phyloP scores from a whole-genome alignment of 2,888 invertebrate genomes.

The Ramazzottius varieornatus region DNA sequence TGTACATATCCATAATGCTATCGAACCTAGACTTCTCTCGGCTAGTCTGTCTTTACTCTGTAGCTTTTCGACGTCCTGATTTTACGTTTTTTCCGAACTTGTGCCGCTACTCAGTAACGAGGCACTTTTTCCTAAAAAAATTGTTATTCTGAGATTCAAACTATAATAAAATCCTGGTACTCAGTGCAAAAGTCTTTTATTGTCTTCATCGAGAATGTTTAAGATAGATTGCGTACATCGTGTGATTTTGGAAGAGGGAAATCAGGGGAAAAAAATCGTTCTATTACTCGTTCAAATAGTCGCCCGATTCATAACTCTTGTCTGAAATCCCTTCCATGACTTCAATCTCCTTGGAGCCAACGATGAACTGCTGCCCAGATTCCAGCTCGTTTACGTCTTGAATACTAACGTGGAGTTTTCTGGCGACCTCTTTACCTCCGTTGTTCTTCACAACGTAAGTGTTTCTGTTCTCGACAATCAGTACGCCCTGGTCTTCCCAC shows the following conservation, averaged over 20 bases:
- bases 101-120: too few species aligned
- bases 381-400: not conserved
- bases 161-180: not conserved
- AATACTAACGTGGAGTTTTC: not conserved
- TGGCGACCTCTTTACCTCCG: not conserved
- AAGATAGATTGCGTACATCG: too few species aligned
- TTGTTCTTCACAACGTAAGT: not conserved
- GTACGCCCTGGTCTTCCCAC: not conserved
- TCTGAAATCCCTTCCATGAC: not conserved
- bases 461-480: not conserved
- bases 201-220: not conserved
- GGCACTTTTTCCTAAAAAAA: too few species aligned
- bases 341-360: not conserved
- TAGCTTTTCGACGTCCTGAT: too few species aligned
- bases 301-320: not conserved
- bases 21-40: too few species aligned
- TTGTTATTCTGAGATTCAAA: too few species aligned
- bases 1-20: too few species aligned
- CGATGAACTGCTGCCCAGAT: not conserved
- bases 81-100: too few species aligned
- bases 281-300: not conserved
- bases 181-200: not conserved
- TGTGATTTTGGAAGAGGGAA: too few species aligned
- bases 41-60: too few species aligned
- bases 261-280: too few species aligned